Base-by-base conservation (phyloP, 2,113 vertebrate genomes). In the Mirounga angustirostris region DNA sequence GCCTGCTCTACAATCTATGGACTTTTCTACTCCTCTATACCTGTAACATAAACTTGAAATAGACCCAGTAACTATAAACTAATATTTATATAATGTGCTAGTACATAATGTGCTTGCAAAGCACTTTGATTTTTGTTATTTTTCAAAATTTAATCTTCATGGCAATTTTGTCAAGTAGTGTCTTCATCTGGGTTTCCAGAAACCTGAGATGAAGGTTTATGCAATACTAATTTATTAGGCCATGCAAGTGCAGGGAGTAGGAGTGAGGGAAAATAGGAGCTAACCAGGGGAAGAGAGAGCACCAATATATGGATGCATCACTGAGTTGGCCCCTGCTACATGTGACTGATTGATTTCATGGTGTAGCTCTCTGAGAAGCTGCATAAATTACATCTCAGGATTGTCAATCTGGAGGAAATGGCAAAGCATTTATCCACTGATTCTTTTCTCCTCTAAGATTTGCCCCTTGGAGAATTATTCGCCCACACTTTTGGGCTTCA, bases 81-180 rank as follows among this genome's bases (percentile, higher is more conserved):
- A 43, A 89, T 93, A 92, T 88, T 88, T 91, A 92, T 4, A 94
- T 74, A 94, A 85, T 22, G 7, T 76, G 58, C 22, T 88, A 16
- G 78, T 94, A 85, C 26, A 89, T 76, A 95, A 93, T 33, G 52
- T 88, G 58, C 94, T 94, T 84, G 46, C 36, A 93, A 91, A 96
- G 73, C 81, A 54, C 54, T 97, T 93, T 85, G 18, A 91, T 82
- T 96, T 96, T 92, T 96, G 24, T 69, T 88, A 86, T 61, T 94
- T 95, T 81, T 73, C 87, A 96, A 84, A 91, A 65, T 92, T 59
- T 40, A 95, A 50, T 67, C 73, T 36, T 96, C 43, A 78, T 2
- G 52, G 85, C 33, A 84, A 12, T 87, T 89, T 97, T 97, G 63
- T 91, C 56, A 84, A 85, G 50, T 69, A 54, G 24, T 65, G 18